Evolutionary conservation across 1,140 invertebrate genomes (phyloP).

Genomic region (Bombus picipes): DNA sequence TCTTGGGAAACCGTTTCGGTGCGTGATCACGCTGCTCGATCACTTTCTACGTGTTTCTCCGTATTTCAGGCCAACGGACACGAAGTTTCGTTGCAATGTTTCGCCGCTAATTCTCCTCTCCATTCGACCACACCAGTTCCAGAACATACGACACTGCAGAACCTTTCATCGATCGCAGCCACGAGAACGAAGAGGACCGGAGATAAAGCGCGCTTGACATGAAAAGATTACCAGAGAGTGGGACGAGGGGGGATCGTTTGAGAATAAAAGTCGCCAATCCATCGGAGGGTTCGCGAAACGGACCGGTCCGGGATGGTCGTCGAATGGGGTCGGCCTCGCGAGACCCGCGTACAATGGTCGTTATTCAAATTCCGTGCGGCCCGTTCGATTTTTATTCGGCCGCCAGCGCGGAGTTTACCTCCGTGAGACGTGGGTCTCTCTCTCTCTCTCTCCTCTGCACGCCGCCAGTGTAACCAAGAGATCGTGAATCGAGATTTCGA

Average conservation of each 20-base stretch:
- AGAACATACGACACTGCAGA: neutral
- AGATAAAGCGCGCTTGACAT: constrained; percentile 12
- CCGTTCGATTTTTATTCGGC: constrained; percentile 72
- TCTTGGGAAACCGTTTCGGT: constrained; percentile 15
- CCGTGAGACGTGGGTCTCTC: constrained; percentile 53
- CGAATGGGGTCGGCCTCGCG: constrained; percentile 46
- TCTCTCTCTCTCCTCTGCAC: neutral
- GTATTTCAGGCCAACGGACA: neutral
- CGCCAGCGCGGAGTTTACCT: constrained; percentile 55
- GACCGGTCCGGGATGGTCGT: constrained; percentile 31
- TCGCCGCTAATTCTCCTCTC: neutral
- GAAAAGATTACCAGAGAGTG: neutral
- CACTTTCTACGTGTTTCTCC: neutral
- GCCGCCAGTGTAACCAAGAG: constrained; percentile 55
- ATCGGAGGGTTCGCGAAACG: constrained; percentile 37
- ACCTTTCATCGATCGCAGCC: neutral
- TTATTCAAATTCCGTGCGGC: constrained; percentile 78
- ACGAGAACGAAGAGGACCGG: neutral
- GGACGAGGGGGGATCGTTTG: neutral
- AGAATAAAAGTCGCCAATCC: constrained; percentile 38
- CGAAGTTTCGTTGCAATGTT: neutral
- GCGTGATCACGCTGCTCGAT: neutral
- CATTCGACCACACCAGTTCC: neutral
- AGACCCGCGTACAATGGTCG: constrained; percentile 73
- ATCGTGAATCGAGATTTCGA: constrained; percentile 79